Conservation (phyloP, 2,113 vertebrate species). For the Myodes glareolus region DNA sequence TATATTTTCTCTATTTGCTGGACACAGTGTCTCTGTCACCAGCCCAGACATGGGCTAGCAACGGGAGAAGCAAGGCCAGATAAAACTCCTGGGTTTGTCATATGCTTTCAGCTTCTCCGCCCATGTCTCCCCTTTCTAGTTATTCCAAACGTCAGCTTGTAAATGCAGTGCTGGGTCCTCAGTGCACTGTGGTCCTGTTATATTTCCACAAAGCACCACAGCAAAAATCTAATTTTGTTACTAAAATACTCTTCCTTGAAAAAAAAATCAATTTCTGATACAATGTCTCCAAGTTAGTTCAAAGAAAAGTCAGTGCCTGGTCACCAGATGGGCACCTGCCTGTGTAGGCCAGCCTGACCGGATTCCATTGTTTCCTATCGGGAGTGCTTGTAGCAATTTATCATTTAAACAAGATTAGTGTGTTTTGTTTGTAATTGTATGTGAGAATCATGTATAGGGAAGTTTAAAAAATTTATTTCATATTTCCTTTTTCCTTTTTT, state of each 20-base stretch:
- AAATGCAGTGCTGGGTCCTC: background rate
- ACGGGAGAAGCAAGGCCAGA: background rate
- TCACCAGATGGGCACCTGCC: background rate
- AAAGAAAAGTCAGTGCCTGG: background rate
- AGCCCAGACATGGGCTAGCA: background rate
- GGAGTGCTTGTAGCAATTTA: conserved; percentile 9
- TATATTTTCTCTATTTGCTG: background rate
- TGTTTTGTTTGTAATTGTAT: conserved; percentile 20
- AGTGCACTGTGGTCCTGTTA: background rate
- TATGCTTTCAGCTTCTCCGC: background rate
- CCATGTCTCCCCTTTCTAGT: background rate
- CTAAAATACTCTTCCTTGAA: conserved; percentile 17
- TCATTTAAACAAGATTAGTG: background rate
- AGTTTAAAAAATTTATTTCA: background rate
- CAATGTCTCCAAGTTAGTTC: conserved; percentile 38
- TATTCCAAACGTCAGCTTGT: background rate
- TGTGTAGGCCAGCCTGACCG: background rate
- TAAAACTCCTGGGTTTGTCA: background rate
- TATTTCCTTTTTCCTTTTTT: background rate
- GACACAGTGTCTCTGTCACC: background rate
- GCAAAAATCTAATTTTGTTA: conserved; percentile 28
- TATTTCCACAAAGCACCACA: background rate
- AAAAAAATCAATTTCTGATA: conserved; percentile 46
- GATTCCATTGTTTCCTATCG: background rate
- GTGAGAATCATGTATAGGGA: background rate